Conservation (phyloP, 1,140 invertebrate species). For the Trichonephila inaurata region DNA sequence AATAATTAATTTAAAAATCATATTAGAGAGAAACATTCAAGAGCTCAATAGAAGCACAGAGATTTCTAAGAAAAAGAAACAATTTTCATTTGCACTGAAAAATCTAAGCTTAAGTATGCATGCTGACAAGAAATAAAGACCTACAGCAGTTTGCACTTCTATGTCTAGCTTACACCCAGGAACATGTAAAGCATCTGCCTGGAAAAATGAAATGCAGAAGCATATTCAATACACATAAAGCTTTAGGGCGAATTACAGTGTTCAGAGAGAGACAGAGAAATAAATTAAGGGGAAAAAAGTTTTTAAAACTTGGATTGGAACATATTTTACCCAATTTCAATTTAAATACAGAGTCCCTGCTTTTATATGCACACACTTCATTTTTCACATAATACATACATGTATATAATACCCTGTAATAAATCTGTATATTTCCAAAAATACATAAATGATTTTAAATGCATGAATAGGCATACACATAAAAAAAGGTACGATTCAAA, state of each 20-base stretch:
- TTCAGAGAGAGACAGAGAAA: background rate
- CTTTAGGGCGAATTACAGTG: background rate
- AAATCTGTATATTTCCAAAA: too few species aligned
- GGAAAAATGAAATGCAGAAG: constrained; percentile 69
- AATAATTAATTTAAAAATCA: too few species aligned
- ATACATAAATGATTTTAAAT: too few species aligned
- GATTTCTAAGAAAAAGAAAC: constrained; percentile 53
- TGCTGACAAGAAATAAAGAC: constrained; percentile 61
- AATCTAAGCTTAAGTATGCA: constrained; percentile 21
- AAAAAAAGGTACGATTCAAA: too few species aligned
- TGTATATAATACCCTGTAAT: too few species aligned
- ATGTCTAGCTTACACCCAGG: constrained; percentile 74
- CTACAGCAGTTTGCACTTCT: constrained; percentile 69
- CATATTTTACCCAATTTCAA: too few species aligned
- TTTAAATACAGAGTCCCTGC: too few species aligned
- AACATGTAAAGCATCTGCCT: constrained; percentile 71
- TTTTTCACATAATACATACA: too few species aligned
- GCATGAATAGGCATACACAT: too few species aligned
- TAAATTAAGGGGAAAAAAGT: background rate
- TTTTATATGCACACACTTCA: too few species aligned
- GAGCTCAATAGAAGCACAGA: constrained; percentile 40
- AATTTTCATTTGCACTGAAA: background rate
- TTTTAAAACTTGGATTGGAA: too few species aligned
- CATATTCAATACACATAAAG: constrained; percentile 58
- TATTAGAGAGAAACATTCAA: too few species aligned